Evolutionary conservation across 2,888 invertebrate genomes (phyloP), one percentile per base, ranked within the genome.

Genomic region (Anthoptus insignis): DNA sequence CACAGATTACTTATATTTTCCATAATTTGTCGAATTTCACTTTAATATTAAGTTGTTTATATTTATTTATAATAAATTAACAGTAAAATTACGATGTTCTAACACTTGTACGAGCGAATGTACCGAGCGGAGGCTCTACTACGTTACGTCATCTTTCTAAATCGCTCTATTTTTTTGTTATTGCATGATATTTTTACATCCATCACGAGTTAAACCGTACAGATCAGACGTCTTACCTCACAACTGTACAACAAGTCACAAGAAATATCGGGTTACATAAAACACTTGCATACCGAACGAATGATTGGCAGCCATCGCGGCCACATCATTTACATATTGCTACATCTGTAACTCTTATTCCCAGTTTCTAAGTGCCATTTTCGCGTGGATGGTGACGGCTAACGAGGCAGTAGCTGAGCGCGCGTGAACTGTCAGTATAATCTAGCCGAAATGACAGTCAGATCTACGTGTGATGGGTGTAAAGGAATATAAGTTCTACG

Each of bases 391-490:
- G 29, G 14, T 6, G 16, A 56, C 29, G 34, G 37, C 24, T 21
- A 27, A 57, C 27, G 13, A 57, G 71, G 79, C 85, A 76, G 88
- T 88, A 88, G 89, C 88, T 72, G 73, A 73, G 77, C 78, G 84
- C 86, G 88, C 87, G 87, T 83, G 84, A 86, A 86, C 85, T 87
- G 89, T 89, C 89, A 83, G 89, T 87, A 84, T 64, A 64, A 64
- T 84, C 64, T 65, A 69, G 67, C 63, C 65, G 60, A 69, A 68
- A 71, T 69, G 69, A 70, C 61, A 68, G 60, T 57, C 65, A 59
- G 66, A 52, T 52, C 56, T 39, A 68, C 57, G 60, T 22, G 19
- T 63, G 63, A 57, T 19, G 58, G 49, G 70, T 68, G 52, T 68
- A 53, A 29, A 53, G 67, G 58, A 77, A 63, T 73, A 58, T 70